Conservation (phyloP, 2,888 invertebrate genomes). For the Cryptus viduatorius region DNA sequence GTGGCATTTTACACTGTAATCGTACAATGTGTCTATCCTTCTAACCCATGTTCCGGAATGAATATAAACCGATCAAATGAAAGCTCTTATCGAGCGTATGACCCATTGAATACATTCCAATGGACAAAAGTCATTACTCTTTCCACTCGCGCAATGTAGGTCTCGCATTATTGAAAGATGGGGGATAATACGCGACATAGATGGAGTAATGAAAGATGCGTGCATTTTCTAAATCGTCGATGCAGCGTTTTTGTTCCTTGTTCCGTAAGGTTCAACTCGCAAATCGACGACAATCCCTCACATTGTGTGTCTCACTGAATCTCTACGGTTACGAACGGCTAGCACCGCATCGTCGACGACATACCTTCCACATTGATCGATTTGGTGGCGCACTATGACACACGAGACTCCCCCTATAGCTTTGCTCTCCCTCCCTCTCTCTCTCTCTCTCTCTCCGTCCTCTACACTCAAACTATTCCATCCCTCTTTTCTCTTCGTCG, state of each 20-base stretch:
- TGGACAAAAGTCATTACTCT: background rate
- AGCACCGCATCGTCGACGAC: conserved; percentile 45
- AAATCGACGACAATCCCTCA: conserved; percentile 25
- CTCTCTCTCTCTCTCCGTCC: conserved; percentile 24
- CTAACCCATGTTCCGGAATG: background rate
- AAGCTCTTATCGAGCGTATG: background rate
- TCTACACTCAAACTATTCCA: background rate
- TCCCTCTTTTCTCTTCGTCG: conserved; percentile 37
- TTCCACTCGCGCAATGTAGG: background rate
- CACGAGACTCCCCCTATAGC: conserved; percentile 41
- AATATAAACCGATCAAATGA: background rate
- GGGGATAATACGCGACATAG: background rate
- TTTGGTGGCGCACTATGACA: conserved; percentile 65
- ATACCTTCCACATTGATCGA: conserved; percentile 60
- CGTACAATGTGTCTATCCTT: background rate
- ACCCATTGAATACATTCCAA: background rate
- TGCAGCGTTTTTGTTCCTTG: background rate
- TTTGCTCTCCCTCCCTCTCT: conserved; percentile 9
- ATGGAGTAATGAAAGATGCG: background rate
- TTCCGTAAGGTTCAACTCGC: background rate
- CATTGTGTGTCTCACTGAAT: conserved; percentile 29
- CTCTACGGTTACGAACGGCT: conserved; percentile 30
- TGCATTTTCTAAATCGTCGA: conserved; percentile 11
- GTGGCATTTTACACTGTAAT: background rate
- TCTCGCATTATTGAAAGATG: background rate